phyloP scores from a whole-genome alignment of 2,797 vertebrate species.

The Spheniscus humboldti region DNA sequence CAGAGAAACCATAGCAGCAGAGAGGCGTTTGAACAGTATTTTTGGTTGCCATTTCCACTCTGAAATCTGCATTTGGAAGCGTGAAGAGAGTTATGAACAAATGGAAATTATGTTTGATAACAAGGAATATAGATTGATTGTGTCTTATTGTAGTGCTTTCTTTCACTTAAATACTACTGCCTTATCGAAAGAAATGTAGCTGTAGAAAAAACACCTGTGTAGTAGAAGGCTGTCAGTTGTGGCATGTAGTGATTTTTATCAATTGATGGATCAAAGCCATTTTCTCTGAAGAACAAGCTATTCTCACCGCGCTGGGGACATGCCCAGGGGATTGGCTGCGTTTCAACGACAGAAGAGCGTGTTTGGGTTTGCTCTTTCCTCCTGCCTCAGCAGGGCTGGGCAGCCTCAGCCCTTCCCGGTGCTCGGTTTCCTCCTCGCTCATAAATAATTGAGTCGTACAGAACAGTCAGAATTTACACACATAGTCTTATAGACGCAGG shows the following conservation, averaged over 20 bases:
- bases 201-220: fast-evolving
- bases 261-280: not conserved
- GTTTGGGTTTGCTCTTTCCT: not conserved
- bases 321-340: not conserved
- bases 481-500: not conserved
- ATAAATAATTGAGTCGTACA: not conserved
- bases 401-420: not conserved
- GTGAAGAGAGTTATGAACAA: not conserved
- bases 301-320: fast-evolving
- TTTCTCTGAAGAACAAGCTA: not conserved
- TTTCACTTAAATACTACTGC: not conserved
- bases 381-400: not conserved
- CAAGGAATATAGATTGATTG: not conserved
- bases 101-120: not conserved
- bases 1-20: not conserved
- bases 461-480: not conserved
- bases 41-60: not conserved
- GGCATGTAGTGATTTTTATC: not conserved
- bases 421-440: not conserved
- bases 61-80: not conserved
- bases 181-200: not conserved
- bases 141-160: not conserved
- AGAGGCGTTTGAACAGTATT: too few species aligned
- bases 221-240: not conserved
- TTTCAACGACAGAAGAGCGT: fast-evolving